These are phyloP conservation scores for Drosophila testacea DNA, from an alignment of 2,888 invertebrate species.

Conservation along the genomic window DNA sequence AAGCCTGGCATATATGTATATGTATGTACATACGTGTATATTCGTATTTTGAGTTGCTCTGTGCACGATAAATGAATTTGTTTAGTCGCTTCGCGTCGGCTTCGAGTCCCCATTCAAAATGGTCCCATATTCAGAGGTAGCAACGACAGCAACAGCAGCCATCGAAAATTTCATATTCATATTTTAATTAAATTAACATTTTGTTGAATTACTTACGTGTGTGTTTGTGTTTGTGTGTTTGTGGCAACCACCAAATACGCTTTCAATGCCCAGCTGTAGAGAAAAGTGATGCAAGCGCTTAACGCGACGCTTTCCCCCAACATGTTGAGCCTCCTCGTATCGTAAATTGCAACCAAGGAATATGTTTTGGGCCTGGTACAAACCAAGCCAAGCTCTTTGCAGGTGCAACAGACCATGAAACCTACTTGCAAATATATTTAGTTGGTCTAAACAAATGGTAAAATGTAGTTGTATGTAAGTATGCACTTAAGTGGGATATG, in stretches of 20 bases:
- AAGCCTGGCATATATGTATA: constrained; percentile 18
- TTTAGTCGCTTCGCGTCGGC: constrained; percentile 57
- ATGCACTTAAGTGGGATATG: constrained; percentile 11
- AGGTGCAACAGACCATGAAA: constrained; percentile 63
- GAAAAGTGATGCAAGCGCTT: constrained; percentile 43
- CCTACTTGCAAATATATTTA: constrained; percentile 39
- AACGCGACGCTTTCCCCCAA: constrained; percentile 5
- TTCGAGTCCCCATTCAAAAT: constrained; percentile 59
- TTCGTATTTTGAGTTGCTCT: constrained; percentile 18
- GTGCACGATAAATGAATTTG: constrained; percentile 70
- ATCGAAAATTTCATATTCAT: constrained; percentile 71
- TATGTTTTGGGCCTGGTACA: constrained; percentile 14
- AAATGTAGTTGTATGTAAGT: constrained; percentile 15
- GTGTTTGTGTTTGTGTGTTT: constrained; percentile 25
- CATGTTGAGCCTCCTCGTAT: constrained; percentile 3
- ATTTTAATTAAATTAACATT: constrained; percentile 79
- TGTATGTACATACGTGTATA: not conserved
- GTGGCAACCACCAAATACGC: constrained; percentile 25
- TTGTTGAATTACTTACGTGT: constrained; percentile 68
- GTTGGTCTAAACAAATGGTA: constrained; percentile 25
- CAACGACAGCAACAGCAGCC: constrained; percentile 30
- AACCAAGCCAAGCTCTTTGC: constrained; percentile 18
- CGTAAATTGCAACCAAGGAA: constrained; percentile 44
- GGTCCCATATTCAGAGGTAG: constrained; percentile 10
- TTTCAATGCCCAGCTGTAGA: constrained; percentile 31